Conservation (phyloP, 2,113 vertebrate species). For the Cyanoramphus novaezelandiae region DNA sequence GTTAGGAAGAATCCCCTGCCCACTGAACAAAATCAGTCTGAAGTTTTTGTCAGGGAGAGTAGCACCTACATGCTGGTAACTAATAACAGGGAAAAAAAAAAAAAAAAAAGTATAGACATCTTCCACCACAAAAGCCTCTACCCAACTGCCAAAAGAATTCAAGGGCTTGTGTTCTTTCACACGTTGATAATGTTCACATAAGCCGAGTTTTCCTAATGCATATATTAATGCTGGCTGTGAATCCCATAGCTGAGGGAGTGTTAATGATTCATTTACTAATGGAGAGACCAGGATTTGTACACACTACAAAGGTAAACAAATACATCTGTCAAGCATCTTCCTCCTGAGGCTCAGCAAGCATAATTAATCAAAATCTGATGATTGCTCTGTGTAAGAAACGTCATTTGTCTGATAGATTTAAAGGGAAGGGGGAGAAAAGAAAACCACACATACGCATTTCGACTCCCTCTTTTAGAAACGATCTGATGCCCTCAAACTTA, state of each 20-base stretch:
- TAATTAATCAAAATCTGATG: neutral
- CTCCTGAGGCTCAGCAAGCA: neutral
- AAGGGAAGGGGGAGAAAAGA: neutral
- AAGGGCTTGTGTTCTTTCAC: neutral
- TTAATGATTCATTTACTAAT: conserved; percentile 22
- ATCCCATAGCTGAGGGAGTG: neutral
- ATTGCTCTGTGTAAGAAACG: neutral
- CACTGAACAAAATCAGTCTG: neutral
- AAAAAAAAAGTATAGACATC: neutral
- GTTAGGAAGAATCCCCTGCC: neutral
- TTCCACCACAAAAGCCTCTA: neutral
- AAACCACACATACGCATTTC: neutral
- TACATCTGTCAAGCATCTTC: neutral
- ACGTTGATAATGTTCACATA: neutral
- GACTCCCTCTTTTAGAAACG: neutral
- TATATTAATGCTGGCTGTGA: neutral
- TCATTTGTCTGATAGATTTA: neutral
- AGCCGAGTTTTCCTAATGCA: neutral
- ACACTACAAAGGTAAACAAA: neutral
- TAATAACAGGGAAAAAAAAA: neutral
- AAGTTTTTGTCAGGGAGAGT: neutral
- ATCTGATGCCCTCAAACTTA: neutral
- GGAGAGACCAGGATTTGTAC: neutral
- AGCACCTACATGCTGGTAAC: neutral
- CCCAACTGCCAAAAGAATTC: neutral